Evolutionary conservation across 2,797 vertebrate genomes (phyloP).

Genomic region (Odontamblyopus lacepedii): DNA sequence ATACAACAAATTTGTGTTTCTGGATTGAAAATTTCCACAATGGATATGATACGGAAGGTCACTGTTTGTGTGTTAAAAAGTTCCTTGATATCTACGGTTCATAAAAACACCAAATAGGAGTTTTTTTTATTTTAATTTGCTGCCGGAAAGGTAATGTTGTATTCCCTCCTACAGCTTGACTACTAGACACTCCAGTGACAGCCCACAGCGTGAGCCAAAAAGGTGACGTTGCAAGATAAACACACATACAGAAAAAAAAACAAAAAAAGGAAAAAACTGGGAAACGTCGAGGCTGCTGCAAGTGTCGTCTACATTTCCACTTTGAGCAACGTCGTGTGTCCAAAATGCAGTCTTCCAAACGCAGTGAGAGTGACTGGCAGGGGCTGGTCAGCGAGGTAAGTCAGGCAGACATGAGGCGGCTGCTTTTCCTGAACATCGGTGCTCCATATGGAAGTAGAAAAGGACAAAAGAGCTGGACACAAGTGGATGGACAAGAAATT

Average conservation of each 20-base stretch:
- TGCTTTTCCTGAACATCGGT: not conserved
- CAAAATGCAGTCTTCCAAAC: constrained; percentile 80
- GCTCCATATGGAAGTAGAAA: constrained; percentile 48
- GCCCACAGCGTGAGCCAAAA: constrained; percentile 4
- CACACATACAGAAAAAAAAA: constrained; percentile 9
- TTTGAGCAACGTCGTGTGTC: not conserved
- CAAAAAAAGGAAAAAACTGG: constrained; percentile 19
- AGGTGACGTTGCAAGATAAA: constrained; percentile 46
- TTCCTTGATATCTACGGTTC: not conserved
- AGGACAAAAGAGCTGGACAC: too few relatives aligned
- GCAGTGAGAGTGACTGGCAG: constrained; percentile 93
- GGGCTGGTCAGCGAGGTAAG: constrained; percentile 92
- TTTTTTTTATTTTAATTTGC: not conserved
- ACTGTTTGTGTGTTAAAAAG: too few relatives aligned
- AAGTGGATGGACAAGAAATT: not conserved
- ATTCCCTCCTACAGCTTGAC: not conserved
- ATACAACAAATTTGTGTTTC: too few relatives aligned
- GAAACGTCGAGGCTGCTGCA: constrained; percentile 13
- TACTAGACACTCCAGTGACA: not conserved
- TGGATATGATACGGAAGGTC: too few relatives aligned
- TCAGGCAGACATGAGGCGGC: constrained; percentile 10
- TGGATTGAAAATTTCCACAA: too few relatives aligned
- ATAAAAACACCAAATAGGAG: not conserved
- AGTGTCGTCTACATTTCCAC: not conserved
- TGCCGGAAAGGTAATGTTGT: not conserved